A percentile compares a stretch with the other conserved stretches of the same genome.
phyloP scores from a whole-genome alignment of 2,113 vertebrate species.

The Emydura subglobosa region DNA sequence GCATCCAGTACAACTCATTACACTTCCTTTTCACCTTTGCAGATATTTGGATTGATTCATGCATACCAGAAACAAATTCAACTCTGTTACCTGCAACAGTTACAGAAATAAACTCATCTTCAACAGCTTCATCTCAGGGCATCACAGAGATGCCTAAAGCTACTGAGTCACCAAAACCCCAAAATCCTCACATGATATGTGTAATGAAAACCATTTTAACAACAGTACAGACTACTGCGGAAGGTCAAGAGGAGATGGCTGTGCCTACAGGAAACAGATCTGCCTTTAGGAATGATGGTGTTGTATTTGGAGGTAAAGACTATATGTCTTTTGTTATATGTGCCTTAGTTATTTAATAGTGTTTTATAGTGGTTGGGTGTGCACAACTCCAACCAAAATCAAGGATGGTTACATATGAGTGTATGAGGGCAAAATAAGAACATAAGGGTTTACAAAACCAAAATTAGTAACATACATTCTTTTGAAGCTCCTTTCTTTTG shows the following conservation, averaged over 20 bases:
- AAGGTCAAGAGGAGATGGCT: background rate
- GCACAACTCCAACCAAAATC: background rate
- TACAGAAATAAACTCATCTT: background rate
- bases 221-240: conserved; percentile 42
- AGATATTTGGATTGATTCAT: conserved; percentile 81
- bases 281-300: conserved; percentile 64
- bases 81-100: background rate
- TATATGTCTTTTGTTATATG: fast-evolving
- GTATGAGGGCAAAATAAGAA: background rate
- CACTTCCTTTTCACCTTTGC: conserved; percentile 16
- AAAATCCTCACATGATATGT: conserved; percentile 39
- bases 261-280: background rate
- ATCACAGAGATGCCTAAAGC: background rate
- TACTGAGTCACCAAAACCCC: background rate
- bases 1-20: background rate
- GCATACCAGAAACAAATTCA: conserved; percentile 68
- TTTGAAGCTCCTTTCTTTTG: background rate
- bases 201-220: conserved; percentile 65
- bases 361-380: background rate
- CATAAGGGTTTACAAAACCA: background rate
- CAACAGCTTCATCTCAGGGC: background rate
- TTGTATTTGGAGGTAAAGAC: conserved; percentile 81
- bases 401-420: background rate
- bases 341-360: background rate
- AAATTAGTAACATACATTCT: background rate